Base-by-base conservation (phyloP, 1,140 invertebrate species). In the Epicauta chinensis region DNA sequence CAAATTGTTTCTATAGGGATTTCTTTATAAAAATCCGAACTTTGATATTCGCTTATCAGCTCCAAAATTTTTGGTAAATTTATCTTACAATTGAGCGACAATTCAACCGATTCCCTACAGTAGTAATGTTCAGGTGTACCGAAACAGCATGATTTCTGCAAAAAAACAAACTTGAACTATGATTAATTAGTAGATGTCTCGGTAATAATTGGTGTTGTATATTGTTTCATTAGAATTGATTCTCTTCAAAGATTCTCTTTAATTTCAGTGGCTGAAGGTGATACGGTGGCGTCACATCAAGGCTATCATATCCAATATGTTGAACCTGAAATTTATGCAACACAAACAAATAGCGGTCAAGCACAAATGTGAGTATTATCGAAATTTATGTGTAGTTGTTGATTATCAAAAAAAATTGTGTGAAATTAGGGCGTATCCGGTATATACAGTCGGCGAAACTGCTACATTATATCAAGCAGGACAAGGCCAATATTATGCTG, bases 401-500 rank as follows among this genome's bases (percentile, higher is more conserved):
- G 7, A 23, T 23, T 23, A 23, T 23, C 7, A 23, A 23, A 23
- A 2, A 23, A 23, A 23, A n/a, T n/a, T n/a, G n/a, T n/a, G n/a
- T n/a, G n/a, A n/a, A n/a, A 23, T 5, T 60, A 88, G 87, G 81
- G 81, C 83, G 56, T 91, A 90, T 75, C 86, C 87, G 52, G 87
- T 91, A 31, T 91, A 91, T 67, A 86, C 86, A 48, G 87, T 91
- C 51, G 85, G 83, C 5, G 83, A 85, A 68, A 77, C 81, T 55
- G 81, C 79, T 56, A 78, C 83, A 1, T 80, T 87, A 74, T 88
- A 87, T 65, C 75, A 82, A 61, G 75, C 81, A 60, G 81, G 80
- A 53, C 76, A 81, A 13, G 75, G 73, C 50, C 81, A 83, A 58
- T 84, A 82, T 66, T 82, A 81, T 50, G 77, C 79, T 12, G 69